phyloP scores from a whole-genome alignment of 2,888 invertebrate species.

The Beris morrisii region DNA sequence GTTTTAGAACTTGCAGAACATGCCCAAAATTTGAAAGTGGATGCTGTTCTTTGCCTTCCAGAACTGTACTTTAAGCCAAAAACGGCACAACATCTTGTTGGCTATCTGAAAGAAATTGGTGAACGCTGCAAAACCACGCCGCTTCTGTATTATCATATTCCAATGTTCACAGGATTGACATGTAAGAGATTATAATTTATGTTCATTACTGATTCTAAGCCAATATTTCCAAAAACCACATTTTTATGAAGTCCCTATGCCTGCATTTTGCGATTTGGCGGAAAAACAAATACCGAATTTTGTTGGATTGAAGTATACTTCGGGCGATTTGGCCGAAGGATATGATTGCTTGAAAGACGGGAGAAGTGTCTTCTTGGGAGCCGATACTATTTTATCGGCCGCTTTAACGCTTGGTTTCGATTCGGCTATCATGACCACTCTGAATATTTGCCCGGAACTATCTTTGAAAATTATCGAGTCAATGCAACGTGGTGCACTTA shows the following conservation, averaged over 20 bases:
- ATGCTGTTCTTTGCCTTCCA: conserved; percentile 73
- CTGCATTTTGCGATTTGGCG: conserved; percentile 65
- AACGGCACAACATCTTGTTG: conserved; percentile 62
- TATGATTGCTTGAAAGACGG: conserved; percentile 61
- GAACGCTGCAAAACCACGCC: conserved; percentile 74
- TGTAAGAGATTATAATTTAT: conserved; percentile 60
- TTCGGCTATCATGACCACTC: conserved; percentile 71
- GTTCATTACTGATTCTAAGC: too few species aligned
- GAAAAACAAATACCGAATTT: conserved; percentile 70
- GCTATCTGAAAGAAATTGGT: conserved; percentile 68
- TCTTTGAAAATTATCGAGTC: conserved; percentile 62
- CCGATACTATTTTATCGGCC: conserved; percentile 66
- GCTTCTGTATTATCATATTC: conserved; percentile 82
- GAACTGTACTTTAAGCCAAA: conserved; percentile 76
- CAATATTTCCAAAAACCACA: conserved; percentile 23
- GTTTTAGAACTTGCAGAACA: conserved; percentile 71
- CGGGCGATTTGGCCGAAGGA: conserved; percentile 70
- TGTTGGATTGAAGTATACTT: conserved; percentile 81
- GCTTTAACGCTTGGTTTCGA: conserved; percentile 70
- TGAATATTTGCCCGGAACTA: conserved; percentile 67
- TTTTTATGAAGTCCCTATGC: conserved; percentile 69
- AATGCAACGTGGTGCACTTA: conserved; percentile 44
- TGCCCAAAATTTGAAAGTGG: conserved; percentile 65
- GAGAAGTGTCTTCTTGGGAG: conserved; percentile 66
- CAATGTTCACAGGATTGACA: conserved; percentile 69